Conservation (phyloP, 2,113 vertebrate species). For the Oxygymnocypris stewartii region DNA sequence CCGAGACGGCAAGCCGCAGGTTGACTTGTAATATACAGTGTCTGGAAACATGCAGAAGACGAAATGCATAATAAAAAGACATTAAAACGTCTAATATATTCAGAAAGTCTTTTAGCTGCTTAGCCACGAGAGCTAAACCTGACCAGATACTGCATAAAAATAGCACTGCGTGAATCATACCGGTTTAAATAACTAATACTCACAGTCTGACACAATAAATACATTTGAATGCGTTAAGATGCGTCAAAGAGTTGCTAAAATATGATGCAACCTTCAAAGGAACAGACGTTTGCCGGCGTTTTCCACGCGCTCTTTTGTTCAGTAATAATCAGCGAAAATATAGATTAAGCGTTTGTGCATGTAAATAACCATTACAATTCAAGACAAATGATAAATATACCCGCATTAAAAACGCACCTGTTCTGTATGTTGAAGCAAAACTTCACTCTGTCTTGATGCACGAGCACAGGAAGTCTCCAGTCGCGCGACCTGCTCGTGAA, state of each 20-base stretch:
- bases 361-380: background rate
- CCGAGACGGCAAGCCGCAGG: no score
- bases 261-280: background rate
- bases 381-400: no score
- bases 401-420: background rate
- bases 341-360: background rate
- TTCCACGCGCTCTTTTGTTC: slow-evolving; percentile 10
- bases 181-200: background rate
- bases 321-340: background rate
- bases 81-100: background rate
- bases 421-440: background rate
- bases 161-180: background rate
- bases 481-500: background rate
- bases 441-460: background rate
- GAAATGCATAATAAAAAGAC: background rate
- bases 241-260: background rate
- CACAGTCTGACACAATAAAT: background rate
- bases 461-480: background rate
- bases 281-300: background rate
- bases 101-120: background rate
- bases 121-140: slow-evolving; percentile 12
- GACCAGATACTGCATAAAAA: background rate
- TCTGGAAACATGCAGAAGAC: background rate
- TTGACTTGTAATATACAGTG: background rate
- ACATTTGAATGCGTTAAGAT: background rate